Conservation (phyloP, 2,113 vertebrate genomes). For the Echinops telfairi region DNA sequence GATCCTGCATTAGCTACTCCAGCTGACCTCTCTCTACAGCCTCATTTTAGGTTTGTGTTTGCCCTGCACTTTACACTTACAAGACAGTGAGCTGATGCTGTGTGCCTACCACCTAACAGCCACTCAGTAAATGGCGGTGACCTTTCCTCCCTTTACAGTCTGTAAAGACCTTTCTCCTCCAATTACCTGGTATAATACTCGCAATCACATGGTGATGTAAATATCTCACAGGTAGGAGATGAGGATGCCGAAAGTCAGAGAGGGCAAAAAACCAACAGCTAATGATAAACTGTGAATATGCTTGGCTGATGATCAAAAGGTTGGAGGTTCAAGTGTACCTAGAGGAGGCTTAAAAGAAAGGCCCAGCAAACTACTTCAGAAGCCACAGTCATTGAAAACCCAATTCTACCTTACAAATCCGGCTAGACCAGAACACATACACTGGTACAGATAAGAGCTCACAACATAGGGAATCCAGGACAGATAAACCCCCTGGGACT, state of each 20-base stretch:
- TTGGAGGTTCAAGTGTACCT: background rate
- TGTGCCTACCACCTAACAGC: background rate
- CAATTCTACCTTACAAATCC: no score
- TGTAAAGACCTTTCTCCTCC: background rate
- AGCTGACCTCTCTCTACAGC: no score
- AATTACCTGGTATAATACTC: background rate
- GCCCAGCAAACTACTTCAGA: background rate
- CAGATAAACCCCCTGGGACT: no score
- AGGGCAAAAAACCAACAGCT: background rate
- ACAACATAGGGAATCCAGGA: no score
- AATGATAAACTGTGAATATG: accelerated
- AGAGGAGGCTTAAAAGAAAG: background rate
- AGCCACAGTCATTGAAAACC: background rate
- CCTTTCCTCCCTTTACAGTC: background rate
- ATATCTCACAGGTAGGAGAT: accelerated
- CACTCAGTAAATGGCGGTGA: background rate
- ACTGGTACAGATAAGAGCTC: no score
- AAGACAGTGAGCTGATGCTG: background rate
- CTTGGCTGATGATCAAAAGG: background rate
- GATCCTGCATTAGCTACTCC: no score
- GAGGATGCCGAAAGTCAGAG: background rate
- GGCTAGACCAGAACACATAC: no score
- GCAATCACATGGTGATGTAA: background rate
- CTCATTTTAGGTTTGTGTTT: background rate
- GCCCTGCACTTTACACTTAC: background rate